Base-by-base conservation (phyloP, 53 echinoderm and acorn worm genomes). In the Luidia sarsii region DNA sequence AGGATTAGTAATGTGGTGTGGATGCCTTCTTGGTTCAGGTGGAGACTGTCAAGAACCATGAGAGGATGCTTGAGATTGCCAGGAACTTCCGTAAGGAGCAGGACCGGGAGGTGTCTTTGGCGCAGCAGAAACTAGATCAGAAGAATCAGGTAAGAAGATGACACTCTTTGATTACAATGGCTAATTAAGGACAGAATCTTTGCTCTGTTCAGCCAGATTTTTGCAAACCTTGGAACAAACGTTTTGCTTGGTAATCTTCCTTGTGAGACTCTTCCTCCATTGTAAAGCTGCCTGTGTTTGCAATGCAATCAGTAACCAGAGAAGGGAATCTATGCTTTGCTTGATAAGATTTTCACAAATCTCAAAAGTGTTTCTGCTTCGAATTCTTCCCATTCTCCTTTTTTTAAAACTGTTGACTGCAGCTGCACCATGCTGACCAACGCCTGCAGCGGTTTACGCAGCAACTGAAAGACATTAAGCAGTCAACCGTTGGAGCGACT, bases 41-140 rank as follows among this genome's bases (percentile, higher is more conserved):
- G 67, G 99, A 99, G 66, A 71, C 94, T 0, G 91, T 94, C 2
- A 94, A 94, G 23, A 94, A 99, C 56, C 65, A 91, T 53, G 94
- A 99, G 72, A 88, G 81, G 62, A 99, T 94, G 94, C 68, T 99
- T 77, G 94, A 94, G 35, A 94, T 99, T 59, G 99, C 99, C 15
- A 73, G 94, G 62, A 94, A 91, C 64, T 99, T 86, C 67, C 87
- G 99, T 16, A 91, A 89, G 33, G 99, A 99, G 67, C 90, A 93
- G 24, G 99, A 99, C 39, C 84, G 77, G 41, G 86, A 94, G 53
- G 67, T 83, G 15, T 36, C 83, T 0, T 74, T 91, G 31, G 70
- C 71, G 10, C 99, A 99, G 49, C 99, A 99, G 72, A 93, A 91
- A 66, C 89, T 89, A 33, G 99, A 99, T 31, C 99, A 99, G 81